phyloP scores from a whole-genome alignment of 2,888 invertebrate genomes.

The Tortrix viridana region DNA sequence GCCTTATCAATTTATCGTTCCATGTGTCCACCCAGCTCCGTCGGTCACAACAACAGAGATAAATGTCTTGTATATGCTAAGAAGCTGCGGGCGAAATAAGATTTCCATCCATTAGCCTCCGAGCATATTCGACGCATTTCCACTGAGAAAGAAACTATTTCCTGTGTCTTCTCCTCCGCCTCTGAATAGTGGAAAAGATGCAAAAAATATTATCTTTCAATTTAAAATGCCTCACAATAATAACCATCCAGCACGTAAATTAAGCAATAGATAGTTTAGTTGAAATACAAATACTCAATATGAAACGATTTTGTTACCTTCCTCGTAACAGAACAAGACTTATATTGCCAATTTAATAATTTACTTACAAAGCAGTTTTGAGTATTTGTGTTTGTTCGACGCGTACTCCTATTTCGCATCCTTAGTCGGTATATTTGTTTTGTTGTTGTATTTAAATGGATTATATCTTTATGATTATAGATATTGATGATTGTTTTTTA shows the following conservation, averaged over 20 bases:
- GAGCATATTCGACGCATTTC: slow-evolving; percentile 62
- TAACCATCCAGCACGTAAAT: slow-evolving; percentile 30
- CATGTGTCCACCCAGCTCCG: slow-evolving; percentile 35
- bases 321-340: slow-evolving; percentile 48
- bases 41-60: slow-evolving; percentile 53
- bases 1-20: slow-evolving; percentile 42
- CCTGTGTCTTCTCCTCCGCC: slow-evolving; percentile 52
- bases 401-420: slow-evolving; percentile 56
- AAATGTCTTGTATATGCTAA: slow-evolving; percentile 58
- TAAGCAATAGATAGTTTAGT: slow-evolving; percentile 55
- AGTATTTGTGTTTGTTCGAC: slow-evolving; percentile 77
- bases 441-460: slow-evolving; percentile 82
- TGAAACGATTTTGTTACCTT: slow-evolving; percentile 58
- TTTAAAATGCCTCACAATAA: slow-evolving; percentile 15
- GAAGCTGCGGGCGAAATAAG: slow-evolving; percentile 59
- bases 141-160: slow-evolving; percentile 43
- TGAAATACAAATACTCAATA: slow-evolving; percentile 81
- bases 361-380: slow-evolving; percentile 50
- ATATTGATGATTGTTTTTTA: slow-evolving; percentile 68
- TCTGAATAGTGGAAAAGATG: slow-evolving; percentile 47
- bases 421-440: slow-evolving; percentile 70
- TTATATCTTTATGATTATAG: slow-evolving; percentile 74
- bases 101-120: slow-evolving; percentile 59
- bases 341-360: slow-evolving; percentile 46
- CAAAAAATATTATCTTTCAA: slow-evolving; percentile 42